These are phyloP conservation scores for Nematopogon swammerdamellus DNA, from an alignment of 2,888 invertebrate genomes.

Conservation along the genomic window DNA sequence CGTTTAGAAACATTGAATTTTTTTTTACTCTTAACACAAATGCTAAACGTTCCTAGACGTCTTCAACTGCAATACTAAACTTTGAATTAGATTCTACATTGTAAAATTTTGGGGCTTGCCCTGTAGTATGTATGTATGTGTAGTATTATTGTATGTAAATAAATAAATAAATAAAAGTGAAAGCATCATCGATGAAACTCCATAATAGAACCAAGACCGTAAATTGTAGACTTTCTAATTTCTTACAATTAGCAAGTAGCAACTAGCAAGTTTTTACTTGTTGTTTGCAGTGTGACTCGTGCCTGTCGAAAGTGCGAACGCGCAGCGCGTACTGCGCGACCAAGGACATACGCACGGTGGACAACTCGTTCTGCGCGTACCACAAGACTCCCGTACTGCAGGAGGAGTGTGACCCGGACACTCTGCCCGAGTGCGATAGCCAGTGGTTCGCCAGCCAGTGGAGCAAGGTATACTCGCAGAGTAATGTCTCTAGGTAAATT, in stretches of 20 bases:
- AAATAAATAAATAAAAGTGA: too few species aligned
- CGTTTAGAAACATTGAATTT: too few species aligned
- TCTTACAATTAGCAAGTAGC: too few species aligned
- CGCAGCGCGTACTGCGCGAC: slow-evolving; percentile 72
- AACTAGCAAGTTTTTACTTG: too few species aligned
- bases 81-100: too few species aligned
- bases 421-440: slow-evolving; percentile 63
- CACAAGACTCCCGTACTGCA: slow-evolving; percentile 61
- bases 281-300: slow-evolving; percentile 68
- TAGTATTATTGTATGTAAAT: too few species aligned
- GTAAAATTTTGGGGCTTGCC: too few species aligned
- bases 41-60: too few species aligned
- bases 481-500: not conserved
- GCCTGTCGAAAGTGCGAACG: slow-evolving; percentile 72
- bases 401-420: slow-evolving; percentile 61
- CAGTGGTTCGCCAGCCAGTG: slow-evolving; percentile 92
- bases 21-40: too few species aligned
- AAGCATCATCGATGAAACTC: too few species aligned
- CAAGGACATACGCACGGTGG: slow-evolving; percentile 62
- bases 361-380: slow-evolving; percentile 65
- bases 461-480: slow-evolving; percentile 76
- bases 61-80: too few species aligned
- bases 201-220: not conserved
- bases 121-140: too few species aligned
- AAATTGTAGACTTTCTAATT: slow-evolving; percentile 2